Evolutionary conservation across 2,113 vertebrate species (phyloP).

Genomic region (Lipophrys pholis): DNA sequence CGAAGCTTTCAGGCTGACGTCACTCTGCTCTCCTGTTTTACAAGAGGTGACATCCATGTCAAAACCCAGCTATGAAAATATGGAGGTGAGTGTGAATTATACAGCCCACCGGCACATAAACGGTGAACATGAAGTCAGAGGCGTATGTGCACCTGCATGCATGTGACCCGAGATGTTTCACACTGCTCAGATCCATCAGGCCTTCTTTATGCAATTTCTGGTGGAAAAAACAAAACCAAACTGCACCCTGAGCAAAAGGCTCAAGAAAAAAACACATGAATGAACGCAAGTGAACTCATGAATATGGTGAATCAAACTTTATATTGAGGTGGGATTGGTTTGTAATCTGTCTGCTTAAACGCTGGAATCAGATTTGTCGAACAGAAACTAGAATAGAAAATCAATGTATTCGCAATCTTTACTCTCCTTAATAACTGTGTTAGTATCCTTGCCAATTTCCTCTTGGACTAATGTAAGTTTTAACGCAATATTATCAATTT

Average conservation of each 20-base stretch:
- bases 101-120: constrained; percentile 21
- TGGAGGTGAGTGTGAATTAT: constrained; percentile 34
- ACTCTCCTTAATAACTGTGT: no score
- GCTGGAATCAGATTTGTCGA: no score
- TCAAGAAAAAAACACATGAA: constrained; percentile 4
- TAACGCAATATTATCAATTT: no score
- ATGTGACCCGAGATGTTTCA: neutral
- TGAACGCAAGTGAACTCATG: neutral
- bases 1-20: constrained; percentile 49
- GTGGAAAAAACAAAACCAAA: neutral
- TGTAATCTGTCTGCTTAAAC: no score
- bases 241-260: neutral
- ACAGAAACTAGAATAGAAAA: no score
- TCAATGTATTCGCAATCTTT: no score
- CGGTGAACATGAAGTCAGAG: constrained; percentile 15
- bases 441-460: no score
- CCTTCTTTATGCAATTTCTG: neutral
- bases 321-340: no score
- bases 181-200: constrained; percentile 9
- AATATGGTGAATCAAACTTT: constrained; percentile 1
- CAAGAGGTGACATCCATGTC: constrained; percentile 34
- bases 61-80: constrained; percentile 63
- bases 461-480: no score
- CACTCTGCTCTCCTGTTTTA: constrained; percentile 32
- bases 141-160: constrained; percentile 26